These are phyloP conservation scores for Drosophila conformis DNA, from an alignment of 2,888 invertebrate genomes.

Conservation along the genomic window DNA sequence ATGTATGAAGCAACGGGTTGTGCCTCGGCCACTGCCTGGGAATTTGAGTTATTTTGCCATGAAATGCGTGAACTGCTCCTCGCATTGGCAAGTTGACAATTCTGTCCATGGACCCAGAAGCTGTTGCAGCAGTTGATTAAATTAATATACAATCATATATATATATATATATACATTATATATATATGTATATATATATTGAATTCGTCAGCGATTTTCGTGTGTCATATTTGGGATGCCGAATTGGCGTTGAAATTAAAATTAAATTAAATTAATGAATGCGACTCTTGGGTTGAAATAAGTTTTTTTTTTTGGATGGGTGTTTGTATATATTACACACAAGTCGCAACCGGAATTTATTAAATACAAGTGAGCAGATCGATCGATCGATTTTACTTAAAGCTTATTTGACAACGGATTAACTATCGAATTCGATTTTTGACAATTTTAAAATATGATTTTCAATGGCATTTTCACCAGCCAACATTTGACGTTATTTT, in stretches of 20 bases:
- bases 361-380: neutral
- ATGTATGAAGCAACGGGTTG: conserved; percentile 6
- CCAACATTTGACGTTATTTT: neutral
- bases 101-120: conserved; percentile 35
- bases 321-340: neutral
- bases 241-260: conserved; percentile 78
- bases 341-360: conserved; percentile 3
- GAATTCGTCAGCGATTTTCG: conserved; percentile 59
- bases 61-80: conserved; percentile 81
- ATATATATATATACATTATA: too few species aligned
- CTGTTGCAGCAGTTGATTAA: conserved; percentile 61
- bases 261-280: conserved; percentile 77
- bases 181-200: conserved; percentile 28
- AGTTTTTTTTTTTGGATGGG: neutral
- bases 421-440: neutral
- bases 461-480: neutral
- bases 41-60: conserved; percentile 79
- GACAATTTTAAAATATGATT: neutral
- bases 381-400: neutral
- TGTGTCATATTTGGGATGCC: conserved; percentile 69
- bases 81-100: conserved; percentile 74
- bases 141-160: conserved; percentile 48
- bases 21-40: conserved; percentile 47
- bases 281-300: conserved; percentile 38
- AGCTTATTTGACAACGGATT: neutral